phyloP scores from a whole-genome alignment of 1,140 invertebrate species.

The Cotesia glomerata region DNA sequence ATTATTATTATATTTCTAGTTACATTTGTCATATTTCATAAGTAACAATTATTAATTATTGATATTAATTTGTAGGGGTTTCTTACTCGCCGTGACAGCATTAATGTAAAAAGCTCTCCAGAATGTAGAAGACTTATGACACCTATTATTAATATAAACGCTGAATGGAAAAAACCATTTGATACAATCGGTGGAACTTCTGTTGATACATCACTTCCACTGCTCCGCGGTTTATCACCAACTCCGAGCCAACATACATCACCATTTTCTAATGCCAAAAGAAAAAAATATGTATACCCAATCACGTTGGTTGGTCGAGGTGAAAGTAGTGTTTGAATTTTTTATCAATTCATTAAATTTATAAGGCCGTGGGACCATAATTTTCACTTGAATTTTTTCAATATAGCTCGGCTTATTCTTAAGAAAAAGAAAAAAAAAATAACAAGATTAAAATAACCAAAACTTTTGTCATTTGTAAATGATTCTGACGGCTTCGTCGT shows the following conservation, averaged over 20 bases:
- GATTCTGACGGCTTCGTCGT: too few relatives aligned
- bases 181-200: constrained; percentile 44
- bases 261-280: constrained; percentile 65
- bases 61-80: constrained; percentile 40
- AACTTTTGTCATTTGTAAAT: not conserved
- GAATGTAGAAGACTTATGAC: constrained; percentile 56
- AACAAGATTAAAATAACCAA: not conserved
- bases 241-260: constrained; percentile 57
- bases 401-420: not conserved
- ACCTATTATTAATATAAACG: constrained; percentile 60
- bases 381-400: not conserved
- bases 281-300: constrained; percentile 70
- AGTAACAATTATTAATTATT: not conserved
- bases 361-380: constrained; percentile 25
- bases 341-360: not conserved
- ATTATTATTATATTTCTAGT: too few relatives aligned
- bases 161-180: constrained; percentile 56
- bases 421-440: not conserved
- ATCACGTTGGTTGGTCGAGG: constrained; percentile 63
- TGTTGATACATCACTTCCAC: constrained; percentile 65
- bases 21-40: not conserved
- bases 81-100: constrained; percentile 47
- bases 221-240: constrained; percentile 64
- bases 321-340: constrained; percentile 65
- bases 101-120: constrained; percentile 52